Evolutionary conservation across 2,113 vertebrate genomes (phyloP).

Genomic region (Mesembrinibis cayennensis): DNA sequence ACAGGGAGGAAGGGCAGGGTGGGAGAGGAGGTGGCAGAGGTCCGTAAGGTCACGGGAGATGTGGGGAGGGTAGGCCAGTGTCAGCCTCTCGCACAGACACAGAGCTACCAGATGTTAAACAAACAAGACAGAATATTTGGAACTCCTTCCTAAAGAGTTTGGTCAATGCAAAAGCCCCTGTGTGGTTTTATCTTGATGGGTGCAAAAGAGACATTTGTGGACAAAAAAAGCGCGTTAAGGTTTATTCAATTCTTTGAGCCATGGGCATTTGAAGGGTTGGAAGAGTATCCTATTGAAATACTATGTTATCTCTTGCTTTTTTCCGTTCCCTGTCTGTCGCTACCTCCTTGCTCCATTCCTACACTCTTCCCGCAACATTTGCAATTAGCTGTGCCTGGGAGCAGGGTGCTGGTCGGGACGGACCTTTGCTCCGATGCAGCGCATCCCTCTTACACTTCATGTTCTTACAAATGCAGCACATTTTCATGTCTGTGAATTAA

Average conservation of each 20-base stretch:
- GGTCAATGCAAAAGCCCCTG: not conserved
- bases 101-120: not conserved
- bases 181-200: not conserved
- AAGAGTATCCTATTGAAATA: not conserved
- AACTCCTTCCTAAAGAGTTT: not conserved
- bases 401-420: not conserved
- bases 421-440: not conserved
- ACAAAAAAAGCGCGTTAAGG: not conserved
- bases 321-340: not conserved
- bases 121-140: not conserved
- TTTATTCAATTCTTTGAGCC: not conserved
- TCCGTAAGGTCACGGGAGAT: not conserved
- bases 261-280: not conserved
- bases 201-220: not conserved
- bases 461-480: rapidly evolving
- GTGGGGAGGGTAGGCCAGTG: rapidly evolving
- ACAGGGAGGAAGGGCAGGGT: not conserved
- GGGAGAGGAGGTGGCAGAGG: not conserved
- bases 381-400: not conserved
- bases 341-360: not conserved
- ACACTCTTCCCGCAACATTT: not conserved
- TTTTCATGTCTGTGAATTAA: no score
- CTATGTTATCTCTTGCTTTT: not conserved
- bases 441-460: rapidly evolving
- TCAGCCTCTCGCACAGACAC: no score